Evolutionary conservation across 2,888 invertebrate genomes (phyloP).

Genomic region (Palloptera scutellata): DNA sequence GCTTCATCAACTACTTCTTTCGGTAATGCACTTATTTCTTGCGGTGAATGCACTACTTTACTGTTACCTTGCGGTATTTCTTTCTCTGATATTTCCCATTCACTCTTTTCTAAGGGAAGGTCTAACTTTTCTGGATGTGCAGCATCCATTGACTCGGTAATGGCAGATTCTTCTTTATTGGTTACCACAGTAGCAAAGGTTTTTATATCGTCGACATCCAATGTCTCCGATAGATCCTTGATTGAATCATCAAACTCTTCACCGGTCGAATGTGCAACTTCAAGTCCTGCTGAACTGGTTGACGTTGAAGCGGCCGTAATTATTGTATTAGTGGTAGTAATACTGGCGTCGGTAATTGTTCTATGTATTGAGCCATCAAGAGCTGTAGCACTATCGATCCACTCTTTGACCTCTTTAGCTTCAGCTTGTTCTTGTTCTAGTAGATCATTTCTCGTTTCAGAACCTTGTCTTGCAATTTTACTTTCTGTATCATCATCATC

Average conservation of each 20-base stretch:
- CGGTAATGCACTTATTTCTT: conserved; percentile 33
- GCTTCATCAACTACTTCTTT: conserved; percentile 63
- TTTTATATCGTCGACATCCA: conserved; percentile 25
- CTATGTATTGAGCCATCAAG: neutral
- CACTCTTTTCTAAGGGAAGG: conserved; percentile 59
- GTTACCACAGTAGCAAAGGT: conserved; percentile 40
- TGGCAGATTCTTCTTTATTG: conserved; percentile 37
- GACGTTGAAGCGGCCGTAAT: conserved; percentile 44
- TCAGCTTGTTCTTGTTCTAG: conserved; percentile 41
- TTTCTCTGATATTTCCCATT: conserved; percentile 61
- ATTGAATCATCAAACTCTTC: conserved; percentile 55
- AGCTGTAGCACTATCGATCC: neutral
- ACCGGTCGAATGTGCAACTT: conserved; percentile 48
- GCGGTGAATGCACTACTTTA: conserved; percentile 57
- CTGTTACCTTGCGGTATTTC: conserved; percentile 50
- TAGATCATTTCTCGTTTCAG: conserved; percentile 61
- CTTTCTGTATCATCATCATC: conserved; percentile 46
- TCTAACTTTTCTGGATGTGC: conserved; percentile 48
- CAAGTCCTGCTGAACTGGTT: conserved; percentile 49
- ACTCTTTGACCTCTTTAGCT: conserved; percentile 22
- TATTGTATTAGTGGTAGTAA: too few species aligned
- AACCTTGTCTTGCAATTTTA: conserved; percentile 58
- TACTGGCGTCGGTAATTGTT: neutral
- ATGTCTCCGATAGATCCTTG: conserved; percentile 52
- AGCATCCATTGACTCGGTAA: neutral